Evolutionary conservation across 2,888 invertebrate genomes (phyloP).

Genomic region (Latrodectus hesperus): DNA sequence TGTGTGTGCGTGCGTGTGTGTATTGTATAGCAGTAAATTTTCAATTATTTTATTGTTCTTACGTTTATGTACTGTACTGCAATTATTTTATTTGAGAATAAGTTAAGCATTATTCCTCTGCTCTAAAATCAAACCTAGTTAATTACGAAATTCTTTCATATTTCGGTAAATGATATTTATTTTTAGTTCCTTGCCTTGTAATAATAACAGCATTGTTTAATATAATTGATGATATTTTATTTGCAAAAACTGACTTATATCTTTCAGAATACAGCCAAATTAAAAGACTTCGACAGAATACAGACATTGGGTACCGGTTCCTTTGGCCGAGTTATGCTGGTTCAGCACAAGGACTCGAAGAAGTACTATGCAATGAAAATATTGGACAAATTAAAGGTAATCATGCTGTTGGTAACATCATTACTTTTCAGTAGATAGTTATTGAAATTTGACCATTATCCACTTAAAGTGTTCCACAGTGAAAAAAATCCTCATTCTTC

Average conservation of each 20-base stretch:
- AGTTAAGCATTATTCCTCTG: too few species aligned
- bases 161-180: background rate
- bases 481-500: too few species aligned
- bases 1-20: too few species aligned
- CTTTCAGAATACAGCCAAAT: slow-evolving; percentile 88
- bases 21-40: too few species aligned
- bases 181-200: background rate
- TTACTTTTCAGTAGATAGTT: too few species aligned
- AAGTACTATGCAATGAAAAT: slow-evolving; percentile 99
- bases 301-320: slow-evolving; percentile 99
- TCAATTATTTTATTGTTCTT: too few species aligned
- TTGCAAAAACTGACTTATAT: background rate
- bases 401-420: slow-evolving; percentile 20
- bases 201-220: background rate
- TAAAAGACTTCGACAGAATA: slow-evolving; percentile 99
- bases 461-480: too few species aligned
- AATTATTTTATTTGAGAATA: too few species aligned
- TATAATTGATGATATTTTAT: background rate
- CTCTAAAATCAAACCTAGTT: slow-evolving; percentile 14
- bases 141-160: background rate
- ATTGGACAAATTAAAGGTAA: slow-evolving; percentile 98
- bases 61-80: too few species aligned
- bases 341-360: slow-evolving; percentile 97
- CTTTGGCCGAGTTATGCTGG: slow-evolving; percentile 99
- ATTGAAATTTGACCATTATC: too few species aligned